These are phyloP conservation scores for Zosterops pallidus DNA, from an alignment of 2,113 vertebrate genomes.

Conservation along the genomic window DNA sequence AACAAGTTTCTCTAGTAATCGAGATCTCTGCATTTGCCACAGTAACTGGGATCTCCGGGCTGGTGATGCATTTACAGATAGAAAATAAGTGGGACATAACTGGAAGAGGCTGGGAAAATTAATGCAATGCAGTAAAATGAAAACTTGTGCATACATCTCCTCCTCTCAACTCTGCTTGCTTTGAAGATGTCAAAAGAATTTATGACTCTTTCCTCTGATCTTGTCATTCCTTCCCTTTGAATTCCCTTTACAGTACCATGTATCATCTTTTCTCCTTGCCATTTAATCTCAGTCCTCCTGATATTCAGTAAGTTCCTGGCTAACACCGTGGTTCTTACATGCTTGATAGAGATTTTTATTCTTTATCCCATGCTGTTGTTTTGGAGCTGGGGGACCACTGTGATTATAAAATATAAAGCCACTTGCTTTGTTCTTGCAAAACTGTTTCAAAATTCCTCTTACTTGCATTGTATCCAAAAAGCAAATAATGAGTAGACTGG, in stretches of 20 bases:
- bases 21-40: background rate
- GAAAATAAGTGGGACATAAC: constrained; percentile 46
- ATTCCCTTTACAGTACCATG: background rate
- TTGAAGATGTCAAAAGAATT: constrained; percentile 50
- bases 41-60: background rate
- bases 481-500: background rate
- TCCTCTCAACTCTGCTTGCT: background rate
- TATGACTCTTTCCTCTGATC: background rate
- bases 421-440: background rate
- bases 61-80: constrained; percentile 1
- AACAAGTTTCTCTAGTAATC: background rate
- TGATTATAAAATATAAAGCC: background rate
- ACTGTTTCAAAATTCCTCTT: background rate
- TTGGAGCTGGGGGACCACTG: background rate
- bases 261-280: background rate
- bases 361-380: background rate
- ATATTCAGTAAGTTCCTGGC: background rate
- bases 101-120: background rate
- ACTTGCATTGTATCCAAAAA: background rate
- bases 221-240: constrained; percentile 16
- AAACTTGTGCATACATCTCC: background rate
- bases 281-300: background rate
- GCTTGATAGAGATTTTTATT: background rate
- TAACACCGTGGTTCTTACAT: background rate
- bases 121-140: background rate